Evolutionary conservation across 2,797 vertebrate genomes (phyloP).

Genomic region (Eulemur mongoz): DNA sequence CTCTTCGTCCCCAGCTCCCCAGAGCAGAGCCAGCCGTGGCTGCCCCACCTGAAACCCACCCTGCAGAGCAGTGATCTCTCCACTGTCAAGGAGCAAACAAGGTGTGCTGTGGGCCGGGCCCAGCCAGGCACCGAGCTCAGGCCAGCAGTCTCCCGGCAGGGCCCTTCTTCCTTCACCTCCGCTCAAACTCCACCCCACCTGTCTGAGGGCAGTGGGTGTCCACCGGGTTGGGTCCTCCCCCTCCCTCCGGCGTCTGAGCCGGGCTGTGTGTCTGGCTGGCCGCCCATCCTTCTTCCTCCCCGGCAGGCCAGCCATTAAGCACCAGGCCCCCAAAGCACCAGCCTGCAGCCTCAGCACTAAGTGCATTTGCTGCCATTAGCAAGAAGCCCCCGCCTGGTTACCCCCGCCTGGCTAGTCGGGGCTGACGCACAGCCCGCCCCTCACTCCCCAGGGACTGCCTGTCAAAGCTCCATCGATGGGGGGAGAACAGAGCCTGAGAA

Average conservation of each 20-base stretch:
- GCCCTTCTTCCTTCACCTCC: neutral
- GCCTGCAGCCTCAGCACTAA: constrained; percentile 66
- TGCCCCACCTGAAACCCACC: neutral
- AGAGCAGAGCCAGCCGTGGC: neutral
- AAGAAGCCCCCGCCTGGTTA: neutral
- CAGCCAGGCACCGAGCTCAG: neutral
- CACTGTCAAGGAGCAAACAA: accelerated
- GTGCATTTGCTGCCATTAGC: constrained; percentile 59
- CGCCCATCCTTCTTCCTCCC: constrained; percentile 48
- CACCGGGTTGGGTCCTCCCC: neutral
- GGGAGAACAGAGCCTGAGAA: neutral
- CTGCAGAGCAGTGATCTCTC: neutral
- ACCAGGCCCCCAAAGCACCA: neutral
- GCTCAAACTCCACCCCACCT: neutral
- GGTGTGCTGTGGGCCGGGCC: neutral
- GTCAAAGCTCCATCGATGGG: neutral
- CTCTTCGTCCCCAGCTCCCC: neutral
- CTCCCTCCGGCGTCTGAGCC: neutral
- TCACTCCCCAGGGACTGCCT: neutral
- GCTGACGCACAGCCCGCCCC: neutral
- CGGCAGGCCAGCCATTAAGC: constrained; percentile 59
- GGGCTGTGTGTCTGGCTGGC: neutral
- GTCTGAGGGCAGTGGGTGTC: neutral
- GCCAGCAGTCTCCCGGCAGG: neutral
- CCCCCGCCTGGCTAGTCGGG: neutral